Percentiles rank a stretch among this genome's conserved stretches.
Evolutionary conservation across 1,140 invertebrate species (phyloP).

Genomic region (Neomicropteryx cornuta): DNA sequence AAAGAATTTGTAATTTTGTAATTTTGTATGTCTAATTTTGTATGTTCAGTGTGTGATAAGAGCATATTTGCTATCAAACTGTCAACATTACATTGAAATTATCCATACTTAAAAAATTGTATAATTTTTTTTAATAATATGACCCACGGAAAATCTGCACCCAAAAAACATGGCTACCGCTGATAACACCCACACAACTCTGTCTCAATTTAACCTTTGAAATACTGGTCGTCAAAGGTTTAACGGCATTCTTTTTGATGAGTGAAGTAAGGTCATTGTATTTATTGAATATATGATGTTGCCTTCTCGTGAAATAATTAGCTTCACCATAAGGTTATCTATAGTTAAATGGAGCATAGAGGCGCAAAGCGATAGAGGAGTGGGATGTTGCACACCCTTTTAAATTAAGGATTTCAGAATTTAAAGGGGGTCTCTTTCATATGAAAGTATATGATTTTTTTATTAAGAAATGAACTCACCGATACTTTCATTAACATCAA

Average conservation of each 20-base stretch:
- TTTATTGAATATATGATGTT: neutral
- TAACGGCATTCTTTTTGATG: too few species aligned
- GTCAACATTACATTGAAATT: too few species aligned
- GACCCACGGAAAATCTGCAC: too few species aligned
- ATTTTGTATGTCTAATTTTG: neutral
- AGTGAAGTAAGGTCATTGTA: too few species aligned
- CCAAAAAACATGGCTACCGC: constrained; percentile 5
- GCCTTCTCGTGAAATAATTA: neutral
- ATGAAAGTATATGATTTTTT: neutral
- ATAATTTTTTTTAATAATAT: too few species aligned
- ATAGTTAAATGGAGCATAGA: too few species aligned
- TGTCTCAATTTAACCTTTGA: neutral
- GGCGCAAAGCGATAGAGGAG: too few species aligned
- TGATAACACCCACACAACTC: neutral
- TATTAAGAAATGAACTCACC: constrained; percentile 17
- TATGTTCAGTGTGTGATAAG: neutral
- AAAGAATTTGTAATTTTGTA: neutral
- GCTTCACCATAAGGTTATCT: neutral
- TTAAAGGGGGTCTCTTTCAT: neutral
- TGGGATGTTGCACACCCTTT: too few species aligned
- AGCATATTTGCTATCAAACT: too few species aligned
- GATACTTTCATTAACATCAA: constrained; percentile 31
- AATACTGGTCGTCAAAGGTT: too few species aligned
- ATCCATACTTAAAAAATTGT: too few species aligned
- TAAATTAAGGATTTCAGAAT: constrained; percentile 2